These are phyloP conservation scores for Cebus imitator DNA, from an alignment of 2,113 vertebrate genomes.

Conservation along the genomic window DNA sequence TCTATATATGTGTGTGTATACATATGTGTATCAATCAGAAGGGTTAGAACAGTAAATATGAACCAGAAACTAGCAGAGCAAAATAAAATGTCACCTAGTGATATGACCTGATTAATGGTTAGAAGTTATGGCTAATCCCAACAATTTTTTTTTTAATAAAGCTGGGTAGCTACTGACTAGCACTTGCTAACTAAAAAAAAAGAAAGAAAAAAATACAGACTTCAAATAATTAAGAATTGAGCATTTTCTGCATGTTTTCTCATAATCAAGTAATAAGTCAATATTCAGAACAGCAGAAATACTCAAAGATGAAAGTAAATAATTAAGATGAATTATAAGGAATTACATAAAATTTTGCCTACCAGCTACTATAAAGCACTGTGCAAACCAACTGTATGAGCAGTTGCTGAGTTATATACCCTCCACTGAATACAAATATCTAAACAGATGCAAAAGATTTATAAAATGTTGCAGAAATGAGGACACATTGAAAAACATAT, in stretches of 20 bases:
- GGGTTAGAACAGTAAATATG: neutral
- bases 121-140: neutral
- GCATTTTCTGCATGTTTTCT: neutral
- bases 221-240: neutral
- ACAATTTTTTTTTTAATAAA: neutral
- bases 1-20: neutral
- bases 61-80: neutral
- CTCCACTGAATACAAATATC: constrained; percentile 26
- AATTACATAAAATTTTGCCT: neutral
- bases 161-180: neutral
- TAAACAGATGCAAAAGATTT: constrained; percentile 49
- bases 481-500: neutral
- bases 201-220: neutral
- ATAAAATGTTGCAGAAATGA: constrained; percentile 1
- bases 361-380: neutral
- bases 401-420: constrained; percentile 41
- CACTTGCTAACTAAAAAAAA: neutral
- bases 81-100: neutral
- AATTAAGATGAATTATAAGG: neutral
- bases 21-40: neutral
- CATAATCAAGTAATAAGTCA: neutral
- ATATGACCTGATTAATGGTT: neutral
- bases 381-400: neutral
- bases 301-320: constrained; percentile 32
- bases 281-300: constrained; percentile 11